phyloP scores from a whole-genome alignment of 2,113 vertebrate species.

The Cairina moschata region DNA sequence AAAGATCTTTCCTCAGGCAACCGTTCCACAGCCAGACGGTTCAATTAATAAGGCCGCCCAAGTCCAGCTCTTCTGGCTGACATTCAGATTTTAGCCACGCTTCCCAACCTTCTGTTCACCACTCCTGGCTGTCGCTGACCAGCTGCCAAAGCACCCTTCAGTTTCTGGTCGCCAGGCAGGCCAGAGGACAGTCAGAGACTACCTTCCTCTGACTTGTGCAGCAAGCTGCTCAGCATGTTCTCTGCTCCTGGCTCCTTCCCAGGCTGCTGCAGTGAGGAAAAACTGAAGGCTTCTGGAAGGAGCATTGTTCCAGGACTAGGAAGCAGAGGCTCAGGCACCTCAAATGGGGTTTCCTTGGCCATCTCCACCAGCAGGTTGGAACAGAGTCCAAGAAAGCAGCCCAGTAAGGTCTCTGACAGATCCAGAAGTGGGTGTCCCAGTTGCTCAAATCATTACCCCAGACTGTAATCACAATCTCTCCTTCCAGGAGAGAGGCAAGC shows the following conservation, averaged over 20 bases:
- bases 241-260: conserved; percentile 12
- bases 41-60: conserved; percentile 36
- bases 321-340: neutral
- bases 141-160: conserved; percentile 34
- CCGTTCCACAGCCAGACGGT: neutral
- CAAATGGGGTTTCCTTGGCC: neutral
- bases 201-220: conserved; percentile 24
- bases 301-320: neutral
- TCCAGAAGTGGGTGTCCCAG: neutral
- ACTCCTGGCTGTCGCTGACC: neutral
- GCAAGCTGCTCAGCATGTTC: conserved; percentile 9
- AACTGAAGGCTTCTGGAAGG: neutral
- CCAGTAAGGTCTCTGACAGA: neutral
- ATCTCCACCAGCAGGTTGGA: neutral
- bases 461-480: neutral
- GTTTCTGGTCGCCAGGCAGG: conserved; percentile 43
- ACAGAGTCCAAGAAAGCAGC: fast-evolving
- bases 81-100: conserved; percentile 23
- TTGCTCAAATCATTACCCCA: neutral
- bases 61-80: conserved; percentile 35
- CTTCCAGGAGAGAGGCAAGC: neutral
- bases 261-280: neutral
- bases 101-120: conserved; percentile 52
- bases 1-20: conserved; percentile 19
- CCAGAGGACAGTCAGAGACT: neutral